Evolutionary conservation across 2,797 vertebrate genomes (phyloP).

Genomic region (Pangasius larnaudii): DNA sequence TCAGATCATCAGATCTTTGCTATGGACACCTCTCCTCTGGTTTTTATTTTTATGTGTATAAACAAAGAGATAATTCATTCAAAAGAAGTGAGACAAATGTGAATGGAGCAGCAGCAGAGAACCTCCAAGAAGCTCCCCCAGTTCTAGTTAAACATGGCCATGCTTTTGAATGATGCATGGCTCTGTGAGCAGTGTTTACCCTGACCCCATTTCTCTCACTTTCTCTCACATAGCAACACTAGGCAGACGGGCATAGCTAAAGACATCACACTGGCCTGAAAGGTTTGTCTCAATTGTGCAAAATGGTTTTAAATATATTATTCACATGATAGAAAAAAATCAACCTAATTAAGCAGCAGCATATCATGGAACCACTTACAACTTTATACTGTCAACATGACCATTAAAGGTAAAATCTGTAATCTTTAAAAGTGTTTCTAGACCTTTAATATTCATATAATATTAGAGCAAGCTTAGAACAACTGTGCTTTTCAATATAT

Average conservation of each 20-base stretch:
- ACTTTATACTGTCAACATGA: neutral
- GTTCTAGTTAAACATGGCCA: slow-evolving; percentile 70
- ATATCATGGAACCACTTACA: neutral
- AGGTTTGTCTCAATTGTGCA: neutral
- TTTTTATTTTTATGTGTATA: neutral
- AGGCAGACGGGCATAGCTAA: neutral
- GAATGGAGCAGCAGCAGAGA: slow-evolving; percentile 43
- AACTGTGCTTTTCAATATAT: neutral
- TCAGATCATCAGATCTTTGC: neutral
- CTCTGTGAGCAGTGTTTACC: slow-evolving; percentile 71
- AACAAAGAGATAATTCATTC: neutral
- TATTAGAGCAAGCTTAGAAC: neutral
- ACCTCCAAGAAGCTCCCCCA: slow-evolving; percentile 64
- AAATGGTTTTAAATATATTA: neutral
- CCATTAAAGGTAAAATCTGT: neutral
- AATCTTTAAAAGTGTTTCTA: neutral
- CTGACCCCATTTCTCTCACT: slow-evolving; percentile 70
- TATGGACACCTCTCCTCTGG: no score
- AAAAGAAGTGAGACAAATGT: slow-evolving; percentile 57
- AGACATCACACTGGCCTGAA: neutral
- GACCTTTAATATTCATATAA: neutral
- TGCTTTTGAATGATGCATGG: slow-evolving; percentile 77
- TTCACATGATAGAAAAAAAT: neutral
- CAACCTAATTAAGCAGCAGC: neutral
- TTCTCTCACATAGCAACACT: slow-evolving; percentile 52